Evolutionary conservation across 2,888 invertebrate genomes (phyloP).

Genomic region (Dioctria linearis): DNA sequence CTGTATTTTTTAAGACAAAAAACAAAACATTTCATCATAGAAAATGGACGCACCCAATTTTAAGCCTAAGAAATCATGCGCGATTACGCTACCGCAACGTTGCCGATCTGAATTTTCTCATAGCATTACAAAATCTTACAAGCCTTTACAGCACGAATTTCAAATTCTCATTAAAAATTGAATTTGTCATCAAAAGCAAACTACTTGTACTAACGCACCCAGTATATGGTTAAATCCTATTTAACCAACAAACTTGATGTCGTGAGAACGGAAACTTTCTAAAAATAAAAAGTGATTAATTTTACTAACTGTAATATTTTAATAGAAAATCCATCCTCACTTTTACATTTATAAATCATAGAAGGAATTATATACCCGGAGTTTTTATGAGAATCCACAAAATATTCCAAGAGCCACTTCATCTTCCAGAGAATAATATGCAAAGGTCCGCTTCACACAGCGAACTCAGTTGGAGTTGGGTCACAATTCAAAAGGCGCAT

Average conservation of each 20-base stretch:
- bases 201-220: background rate
- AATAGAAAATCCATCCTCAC: constrained; percentile 15
- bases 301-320: constrained; percentile 35
- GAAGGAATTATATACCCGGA: constrained; percentile 11
- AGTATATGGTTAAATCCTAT: background rate
- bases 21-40: too few relatives aligned
- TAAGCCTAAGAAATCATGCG: too few relatives aligned
- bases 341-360: constrained; percentile 30
- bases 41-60: too few relatives aligned
- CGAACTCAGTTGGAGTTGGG: constrained; percentile 16
- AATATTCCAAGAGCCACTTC: background rate
- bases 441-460: constrained; percentile 6
- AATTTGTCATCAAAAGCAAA: constrained; percentile 27
- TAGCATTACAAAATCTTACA: background rate
- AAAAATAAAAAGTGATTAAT: constrained; percentile 34
- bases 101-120: too few relatives aligned
- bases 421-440: background rate
- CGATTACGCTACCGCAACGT: too few relatives aligned
- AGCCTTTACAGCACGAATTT: constrained; percentile 28
- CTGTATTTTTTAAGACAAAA: too few relatives aligned
- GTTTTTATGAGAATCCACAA: background rate
- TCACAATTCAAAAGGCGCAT: background rate
- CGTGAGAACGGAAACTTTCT: constrained; percentile 37
- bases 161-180: constrained; percentile 12
- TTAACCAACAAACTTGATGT: background rate